phyloP scores from a whole-genome alignment of 2,888 invertebrate genomes.

The Watsonalla cultraria region DNA sequence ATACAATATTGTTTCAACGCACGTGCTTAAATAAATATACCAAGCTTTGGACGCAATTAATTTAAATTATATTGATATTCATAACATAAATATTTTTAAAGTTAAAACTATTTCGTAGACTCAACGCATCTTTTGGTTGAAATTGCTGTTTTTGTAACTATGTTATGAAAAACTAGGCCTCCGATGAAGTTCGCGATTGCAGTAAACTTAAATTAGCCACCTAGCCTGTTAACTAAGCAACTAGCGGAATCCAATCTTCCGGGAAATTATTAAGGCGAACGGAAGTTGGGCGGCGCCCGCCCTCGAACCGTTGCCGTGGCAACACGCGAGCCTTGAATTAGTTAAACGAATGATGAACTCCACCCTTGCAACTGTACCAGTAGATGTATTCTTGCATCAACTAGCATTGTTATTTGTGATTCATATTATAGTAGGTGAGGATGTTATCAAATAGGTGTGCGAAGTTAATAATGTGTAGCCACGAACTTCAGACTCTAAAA shows the following conservation, averaged over 20 bases:
- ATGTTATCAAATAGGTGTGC: no score
- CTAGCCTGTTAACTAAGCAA: conserved; percentile 49
- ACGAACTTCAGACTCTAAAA: no score
- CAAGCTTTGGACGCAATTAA: no score
- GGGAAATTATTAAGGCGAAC: conserved; percentile 59
- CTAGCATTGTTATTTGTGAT: conserved; percentile 6
- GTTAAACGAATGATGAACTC: conserved; percentile 64
- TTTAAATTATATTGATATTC: no score
- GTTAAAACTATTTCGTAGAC: no score
- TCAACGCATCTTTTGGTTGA: no score
- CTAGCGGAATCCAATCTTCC: conserved; percentile 53
- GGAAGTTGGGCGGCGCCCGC: conserved; percentile 41
- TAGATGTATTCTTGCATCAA: conserved; percentile 25
- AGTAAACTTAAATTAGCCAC: conserved; percentile 53
- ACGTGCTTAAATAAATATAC: no score
- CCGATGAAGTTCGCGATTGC: conserved; percentile 10
- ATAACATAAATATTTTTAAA: no score
- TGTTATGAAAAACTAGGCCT: not conserved
- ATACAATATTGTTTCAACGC: no score
- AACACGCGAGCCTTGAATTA: conserved; percentile 59
- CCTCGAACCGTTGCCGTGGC: conserved; percentile 53
- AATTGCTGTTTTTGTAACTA: not conserved
- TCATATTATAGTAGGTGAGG: no score
- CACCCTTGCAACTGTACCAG: conserved; percentile 32
- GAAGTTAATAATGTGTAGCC: no score